Conservation (phyloP, 2,888 invertebrate genomes). For the Ecdyonurus torrentis region DNA sequence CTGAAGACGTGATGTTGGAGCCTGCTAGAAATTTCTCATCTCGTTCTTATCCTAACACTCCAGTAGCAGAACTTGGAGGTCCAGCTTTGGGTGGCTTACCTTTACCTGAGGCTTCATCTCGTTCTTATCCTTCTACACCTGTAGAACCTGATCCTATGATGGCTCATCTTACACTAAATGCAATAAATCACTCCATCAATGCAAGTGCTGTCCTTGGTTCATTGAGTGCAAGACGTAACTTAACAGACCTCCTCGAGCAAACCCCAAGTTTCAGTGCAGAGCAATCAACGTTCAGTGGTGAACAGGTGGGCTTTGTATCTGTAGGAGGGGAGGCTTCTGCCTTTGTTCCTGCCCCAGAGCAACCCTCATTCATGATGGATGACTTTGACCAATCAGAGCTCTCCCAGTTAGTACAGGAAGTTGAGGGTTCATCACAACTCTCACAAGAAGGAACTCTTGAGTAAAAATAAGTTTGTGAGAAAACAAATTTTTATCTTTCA, state of each 20-base stretch:
- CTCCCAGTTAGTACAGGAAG: slow-evolving; percentile 8
- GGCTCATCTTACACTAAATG: slow-evolving; percentile 8
- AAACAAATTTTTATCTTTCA: background rate
- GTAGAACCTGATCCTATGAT: slow-evolving; percentile 23
- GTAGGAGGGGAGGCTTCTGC: background rate
- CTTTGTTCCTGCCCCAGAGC: background rate
- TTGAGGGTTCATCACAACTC: background rate
- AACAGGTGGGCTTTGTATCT: background rate
- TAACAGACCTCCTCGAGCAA: background rate
- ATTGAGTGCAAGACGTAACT: slow-evolving; percentile 4
- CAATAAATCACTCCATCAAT: slow-evolving; percentile 6
- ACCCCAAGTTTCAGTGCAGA: background rate
- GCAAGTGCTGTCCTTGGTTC: background rate
- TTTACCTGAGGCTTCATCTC: slow-evolving; percentile 28
- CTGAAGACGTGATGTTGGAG: slow-evolving; percentile 2
- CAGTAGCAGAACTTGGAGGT: slow-evolving; percentile 18
- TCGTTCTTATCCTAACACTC: slow-evolving; percentile 27
- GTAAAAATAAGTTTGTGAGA: background rate
- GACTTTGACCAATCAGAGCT: slow-evolving; percentile 8
- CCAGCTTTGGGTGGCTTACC: slow-evolving; percentile 17
- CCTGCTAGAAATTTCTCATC: slow-evolving; percentile 15
- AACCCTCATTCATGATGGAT: slow-evolving; percentile 1
- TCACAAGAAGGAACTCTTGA: background rate
- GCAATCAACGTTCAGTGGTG: background rate
- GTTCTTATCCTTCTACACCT: slow-evolving; percentile 65